phyloP scores from a whole-genome alignment of 1,140 invertebrate species.

The Zaprionus ornatus region DNA sequence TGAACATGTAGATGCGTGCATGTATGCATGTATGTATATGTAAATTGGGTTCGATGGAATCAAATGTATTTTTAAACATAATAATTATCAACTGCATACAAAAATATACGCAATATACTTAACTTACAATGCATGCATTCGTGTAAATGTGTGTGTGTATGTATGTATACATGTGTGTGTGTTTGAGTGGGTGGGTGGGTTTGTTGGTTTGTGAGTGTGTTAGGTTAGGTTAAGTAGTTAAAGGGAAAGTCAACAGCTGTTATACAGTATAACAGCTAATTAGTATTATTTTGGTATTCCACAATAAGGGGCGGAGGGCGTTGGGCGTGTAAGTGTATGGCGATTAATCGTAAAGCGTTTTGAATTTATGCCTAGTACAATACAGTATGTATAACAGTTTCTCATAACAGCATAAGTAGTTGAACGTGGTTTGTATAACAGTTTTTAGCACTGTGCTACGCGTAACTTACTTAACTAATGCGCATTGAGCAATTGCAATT shows the following conservation, averaged over 20 bases:
- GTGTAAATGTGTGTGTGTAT: conserved; percentile 7
- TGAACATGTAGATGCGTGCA: conserved; percentile 1
- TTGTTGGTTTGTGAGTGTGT: not conserved
- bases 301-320: not conserved
- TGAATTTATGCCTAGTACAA: conserved; percentile 35
- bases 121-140: conserved; percentile 38
- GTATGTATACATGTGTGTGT: conserved; percentile 1
- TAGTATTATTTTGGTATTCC: not conserved
- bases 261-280: conserved; percentile 39
- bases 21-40: not conserved
- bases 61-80: conserved; percentile 48
- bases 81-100: conserved; percentile 59
- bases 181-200: not conserved
- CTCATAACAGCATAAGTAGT: conserved; percentile 53
- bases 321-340: conserved; percentile 3
- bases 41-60: conserved; percentile 34
- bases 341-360: conserved; percentile 46
- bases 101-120: conserved; percentile 63
- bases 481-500: conserved; percentile 52
- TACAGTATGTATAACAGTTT: conserved; percentile 61
- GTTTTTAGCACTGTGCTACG: conserved; percentile 58
- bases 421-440: conserved; percentile 60
- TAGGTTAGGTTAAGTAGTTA: conserved; percentile 29
- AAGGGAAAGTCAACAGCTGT: conserved; percentile 27
- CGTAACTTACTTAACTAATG: conserved; percentile 36